Percentiles rank a stretch among this genome's conserved stretches.
phyloP scores from a whole-genome alignment of 2,113 vertebrate genomes.

The Clarias batrachus region DNA sequence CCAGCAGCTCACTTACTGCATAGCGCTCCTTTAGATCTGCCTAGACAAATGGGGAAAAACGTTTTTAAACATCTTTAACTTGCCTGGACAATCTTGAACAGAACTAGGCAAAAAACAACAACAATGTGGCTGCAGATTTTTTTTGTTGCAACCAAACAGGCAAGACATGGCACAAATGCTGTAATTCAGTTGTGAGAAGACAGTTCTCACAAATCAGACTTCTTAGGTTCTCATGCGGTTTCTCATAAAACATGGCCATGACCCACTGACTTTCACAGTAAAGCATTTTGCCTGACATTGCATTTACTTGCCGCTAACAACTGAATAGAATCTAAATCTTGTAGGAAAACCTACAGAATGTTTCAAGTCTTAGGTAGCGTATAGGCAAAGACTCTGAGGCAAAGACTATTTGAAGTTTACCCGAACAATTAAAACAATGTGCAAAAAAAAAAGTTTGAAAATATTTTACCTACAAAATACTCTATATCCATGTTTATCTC shows the following conservation, averaged over 20 bases:
- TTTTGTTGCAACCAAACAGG: neutral
- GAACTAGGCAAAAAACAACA: neutral
- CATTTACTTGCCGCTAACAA: neutral
- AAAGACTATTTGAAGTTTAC: neutral
- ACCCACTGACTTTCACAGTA: neutral
- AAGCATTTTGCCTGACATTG: neutral
- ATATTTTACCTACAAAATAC: neutral
- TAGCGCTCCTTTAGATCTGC: conserved; percentile 69
- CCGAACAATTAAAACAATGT: neutral
- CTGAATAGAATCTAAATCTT: neutral
- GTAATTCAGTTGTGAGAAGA: neutral
- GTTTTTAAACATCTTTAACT: neutral
- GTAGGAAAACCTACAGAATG: neutral
- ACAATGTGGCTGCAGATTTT: neutral
- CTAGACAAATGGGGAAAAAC: neutral
- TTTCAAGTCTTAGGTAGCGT: neutral
- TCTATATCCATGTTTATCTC: neutral
- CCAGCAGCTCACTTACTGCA: conserved; percentile 62
- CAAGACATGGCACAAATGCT: neutral
- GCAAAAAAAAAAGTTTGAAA: no score
- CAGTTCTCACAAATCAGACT: neutral
- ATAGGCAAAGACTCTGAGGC: neutral
- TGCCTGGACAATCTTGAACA: neutral
- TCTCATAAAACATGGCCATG: neutral
- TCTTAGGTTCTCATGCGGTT: neutral